These are phyloP conservation scores for Crotalus helleri DNA, from an alignment of 2,113 vertebrate genomes.

Conservation along the genomic window DNA sequence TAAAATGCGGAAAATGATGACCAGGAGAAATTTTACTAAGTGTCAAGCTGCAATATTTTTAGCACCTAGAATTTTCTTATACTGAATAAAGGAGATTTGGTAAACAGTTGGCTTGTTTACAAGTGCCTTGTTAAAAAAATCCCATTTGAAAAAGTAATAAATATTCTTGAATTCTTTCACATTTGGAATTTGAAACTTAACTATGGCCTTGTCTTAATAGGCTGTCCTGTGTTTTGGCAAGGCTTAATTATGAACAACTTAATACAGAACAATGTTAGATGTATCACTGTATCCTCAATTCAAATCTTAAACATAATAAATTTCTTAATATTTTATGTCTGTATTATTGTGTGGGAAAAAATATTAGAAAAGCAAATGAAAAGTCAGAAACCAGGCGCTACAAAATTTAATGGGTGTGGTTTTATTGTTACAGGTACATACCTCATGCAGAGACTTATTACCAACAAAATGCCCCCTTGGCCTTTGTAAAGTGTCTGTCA, in stretches of 20 bases:
- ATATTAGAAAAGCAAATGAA: neutral
- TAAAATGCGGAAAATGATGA: conserved; percentile 7
- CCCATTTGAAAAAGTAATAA: conserved; percentile 7
- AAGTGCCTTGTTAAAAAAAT: neutral
- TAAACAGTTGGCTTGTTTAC: neutral
- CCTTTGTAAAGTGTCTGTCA: conserved; percentile 95
- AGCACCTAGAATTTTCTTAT: neutral
- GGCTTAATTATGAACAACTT: neutral
- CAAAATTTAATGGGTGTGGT: neutral
- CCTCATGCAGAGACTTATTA: conserved; percentile 86
- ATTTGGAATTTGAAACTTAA: neutral
- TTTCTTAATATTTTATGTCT: neutral
- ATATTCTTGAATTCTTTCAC: neutral
- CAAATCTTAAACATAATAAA: neutral
- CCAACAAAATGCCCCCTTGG: conserved; percentile 91
- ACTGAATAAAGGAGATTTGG: neutral
- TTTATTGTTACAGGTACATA: conserved; percentile 81
- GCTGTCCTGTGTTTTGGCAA: neutral
- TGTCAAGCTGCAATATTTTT: neutral
- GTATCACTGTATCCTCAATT: neutral
- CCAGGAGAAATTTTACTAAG: neutral
- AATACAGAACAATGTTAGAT: neutral
- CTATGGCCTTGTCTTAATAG: neutral
- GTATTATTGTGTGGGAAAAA: neutral
- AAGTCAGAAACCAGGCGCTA: neutral